Conservation (phyloP, 2,113 vertebrate species). For the Ceratotherium simum region DNA sequence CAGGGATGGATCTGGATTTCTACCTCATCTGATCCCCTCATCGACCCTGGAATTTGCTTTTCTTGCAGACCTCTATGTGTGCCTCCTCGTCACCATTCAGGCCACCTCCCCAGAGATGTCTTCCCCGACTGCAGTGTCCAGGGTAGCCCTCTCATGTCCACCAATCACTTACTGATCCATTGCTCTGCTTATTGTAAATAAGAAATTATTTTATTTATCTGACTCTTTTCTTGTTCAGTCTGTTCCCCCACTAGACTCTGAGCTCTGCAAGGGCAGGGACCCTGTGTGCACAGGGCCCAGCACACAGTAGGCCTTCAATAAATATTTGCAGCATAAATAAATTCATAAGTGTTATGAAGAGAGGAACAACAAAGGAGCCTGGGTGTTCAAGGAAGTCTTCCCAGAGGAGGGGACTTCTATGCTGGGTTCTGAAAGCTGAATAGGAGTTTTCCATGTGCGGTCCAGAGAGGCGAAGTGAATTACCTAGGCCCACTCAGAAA, state of each 20-base stretch:
- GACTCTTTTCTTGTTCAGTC: not conserved
- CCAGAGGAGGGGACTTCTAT: not conserved
- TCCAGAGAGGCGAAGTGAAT: not conserved
- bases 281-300: not conserved
- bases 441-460: not conserved
- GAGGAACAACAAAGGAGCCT: not conserved
- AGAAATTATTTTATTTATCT: not conserved
- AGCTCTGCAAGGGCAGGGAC: not conserved
- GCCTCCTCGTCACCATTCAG: not conserved
- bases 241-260: not conserved
- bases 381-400: not conserved
- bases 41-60: not conserved
- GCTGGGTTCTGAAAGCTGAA: not conserved
- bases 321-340: not conserved
- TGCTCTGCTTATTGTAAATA: not conserved
- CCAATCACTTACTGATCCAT: not conserved
- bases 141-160: not conserved
- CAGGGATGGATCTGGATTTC: not conserved
- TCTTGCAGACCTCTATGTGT: not conserved
- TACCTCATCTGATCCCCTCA: not conserved
- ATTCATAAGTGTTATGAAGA: not conserved
- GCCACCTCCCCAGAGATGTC: not conserved
- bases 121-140: not conserved
- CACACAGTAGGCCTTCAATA: not conserved
- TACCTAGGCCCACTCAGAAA: not conserved